Evolutionary conservation across 2,888 invertebrate genomes (phyloP), one percentile per base, ranked within the genome.

Genomic region (Caenorhabditis sp.): DNA sequence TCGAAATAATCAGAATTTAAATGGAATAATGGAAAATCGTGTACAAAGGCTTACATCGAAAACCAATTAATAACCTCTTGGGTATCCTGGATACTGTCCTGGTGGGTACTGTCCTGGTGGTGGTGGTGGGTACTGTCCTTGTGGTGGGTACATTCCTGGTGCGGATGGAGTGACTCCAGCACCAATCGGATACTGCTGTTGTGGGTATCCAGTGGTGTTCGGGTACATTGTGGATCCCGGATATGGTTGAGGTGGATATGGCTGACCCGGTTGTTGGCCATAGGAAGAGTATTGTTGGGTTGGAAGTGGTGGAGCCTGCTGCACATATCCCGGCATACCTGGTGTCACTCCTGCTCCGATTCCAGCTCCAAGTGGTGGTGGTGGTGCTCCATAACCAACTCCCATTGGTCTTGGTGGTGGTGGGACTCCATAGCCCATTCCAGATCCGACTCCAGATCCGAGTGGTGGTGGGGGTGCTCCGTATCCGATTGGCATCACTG

Each of bases 251-350:
- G 58, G 69, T 51, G 44, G 64, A n/a, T n/a, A n/a, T 56, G 70
- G 70, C 31, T 59, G 28, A 16, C 63, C 63, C 19, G 75, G 75
- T 19, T 69, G 77, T 26, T 28, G 51, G 8, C 12, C 66, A 35
- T 79, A 79, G 26, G 66, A 31, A n/a, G 44, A 56, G 63, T 79
- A 70, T 51, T 59, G 59, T 64, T 70, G 79, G 28, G 2, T 74
- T 68, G 80, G 80, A 31, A 69, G 74, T 80, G 80, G 80, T 54
- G 73, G 80, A 0, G 73, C 80, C 24, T 66, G 74, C 56, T 73
- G 80, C 5, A 58, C 64, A 44, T 70, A 79, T 31, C 70, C 70
- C 54, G 69, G 69, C 51, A 54, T 51, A 54, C 54, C 54, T 63
- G 63, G 63, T 4, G 76, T 68, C 4, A 70, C 70, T 56, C 79